phyloP scores from a whole-genome alignment of 2,797 vertebrate species.

The Cheirogaleus major region DNA sequence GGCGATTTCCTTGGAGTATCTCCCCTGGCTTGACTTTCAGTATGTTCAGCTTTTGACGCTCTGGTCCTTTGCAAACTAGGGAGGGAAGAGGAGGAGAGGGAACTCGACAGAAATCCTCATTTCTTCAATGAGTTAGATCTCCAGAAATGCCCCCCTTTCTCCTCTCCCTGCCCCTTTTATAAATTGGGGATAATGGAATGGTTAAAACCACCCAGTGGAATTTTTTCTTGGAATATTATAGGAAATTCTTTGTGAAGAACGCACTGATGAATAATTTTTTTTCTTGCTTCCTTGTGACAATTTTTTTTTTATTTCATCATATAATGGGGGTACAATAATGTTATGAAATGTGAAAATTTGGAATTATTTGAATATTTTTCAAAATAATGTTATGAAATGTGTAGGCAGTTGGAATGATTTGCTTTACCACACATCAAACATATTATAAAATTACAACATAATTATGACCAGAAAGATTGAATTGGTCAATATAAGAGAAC shows the following conservation, averaged over 20 bases:
- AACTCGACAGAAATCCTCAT: background rate
- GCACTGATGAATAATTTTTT: background rate
- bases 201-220: background rate
- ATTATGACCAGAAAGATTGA: background rate
- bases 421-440: background rate
- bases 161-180: background rate
- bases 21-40: background rate
- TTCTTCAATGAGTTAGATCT: background rate
- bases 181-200: background rate
- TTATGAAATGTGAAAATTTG: slow-evolving; percentile 18
- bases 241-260: slow-evolving; percentile 41
- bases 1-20: background rate
- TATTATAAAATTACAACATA: background rate
- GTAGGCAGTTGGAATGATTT: slow-evolving; percentile 23
- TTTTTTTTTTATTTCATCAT: too few relatives aligned
- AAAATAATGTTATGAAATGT: background rate
- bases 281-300: too few relatives aligned
- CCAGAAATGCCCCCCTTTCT: background rate
- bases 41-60: background rate
- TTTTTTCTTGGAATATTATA: slow-evolving; percentile 3
- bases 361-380: background rate
- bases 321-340: too few relatives aligned
- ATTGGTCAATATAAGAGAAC: background rate
- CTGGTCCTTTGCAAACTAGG: background rate
- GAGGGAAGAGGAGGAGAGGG: background rate